These are phyloP conservation scores for Pollenia amentaria DNA, from an alignment of 2,888 invertebrate species.

Conservation along the genomic window DNA sequence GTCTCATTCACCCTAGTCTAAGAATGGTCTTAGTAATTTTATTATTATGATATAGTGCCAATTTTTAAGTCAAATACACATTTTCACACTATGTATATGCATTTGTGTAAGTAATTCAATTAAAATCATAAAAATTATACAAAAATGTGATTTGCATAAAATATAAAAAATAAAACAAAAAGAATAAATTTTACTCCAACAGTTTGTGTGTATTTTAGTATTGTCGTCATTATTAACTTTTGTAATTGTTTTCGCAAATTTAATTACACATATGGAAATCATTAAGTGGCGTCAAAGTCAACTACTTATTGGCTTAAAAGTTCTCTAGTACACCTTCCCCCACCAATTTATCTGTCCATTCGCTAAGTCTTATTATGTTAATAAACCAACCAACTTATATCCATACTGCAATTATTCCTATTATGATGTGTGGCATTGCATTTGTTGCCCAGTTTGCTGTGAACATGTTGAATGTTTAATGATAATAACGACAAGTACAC, in stretches of 20 bases:
- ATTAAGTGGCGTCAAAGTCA: constrained; percentile 71
- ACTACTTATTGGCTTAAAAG: constrained; percentile 29
- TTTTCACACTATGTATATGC: constrained; percentile 28
- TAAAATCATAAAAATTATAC: constrained; percentile 44
- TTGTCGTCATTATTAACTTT: constrained; percentile 34
- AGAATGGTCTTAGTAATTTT: background rate
- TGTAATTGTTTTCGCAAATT: constrained; percentile 56
- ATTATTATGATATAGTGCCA: background rate
- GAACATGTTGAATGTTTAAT: constrained; percentile 30
- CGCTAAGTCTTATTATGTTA: background rate
- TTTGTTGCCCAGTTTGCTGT: constrained; percentile 18
- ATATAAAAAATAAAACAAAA: constrained; percentile 7
- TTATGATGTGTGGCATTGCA: constrained; percentile 17
- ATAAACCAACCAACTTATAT: constrained; percentile 8
- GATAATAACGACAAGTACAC: background rate
- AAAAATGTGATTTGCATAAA: constrained; percentile 62
- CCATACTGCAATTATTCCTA: constrained; percentile 13
- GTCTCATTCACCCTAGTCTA: background rate
- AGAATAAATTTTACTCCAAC: background rate
- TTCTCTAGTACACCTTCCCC: constrained; percentile 1
- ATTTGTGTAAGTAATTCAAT: constrained; percentile 52
- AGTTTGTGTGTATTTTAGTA: background rate
- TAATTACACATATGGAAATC: constrained; percentile 54
- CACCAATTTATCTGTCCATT: background rate
- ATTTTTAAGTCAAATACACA: constrained; percentile 7